Base-by-base conservation (phyloP, 2,113 vertebrate species). In the Cololabis saira region DNA sequence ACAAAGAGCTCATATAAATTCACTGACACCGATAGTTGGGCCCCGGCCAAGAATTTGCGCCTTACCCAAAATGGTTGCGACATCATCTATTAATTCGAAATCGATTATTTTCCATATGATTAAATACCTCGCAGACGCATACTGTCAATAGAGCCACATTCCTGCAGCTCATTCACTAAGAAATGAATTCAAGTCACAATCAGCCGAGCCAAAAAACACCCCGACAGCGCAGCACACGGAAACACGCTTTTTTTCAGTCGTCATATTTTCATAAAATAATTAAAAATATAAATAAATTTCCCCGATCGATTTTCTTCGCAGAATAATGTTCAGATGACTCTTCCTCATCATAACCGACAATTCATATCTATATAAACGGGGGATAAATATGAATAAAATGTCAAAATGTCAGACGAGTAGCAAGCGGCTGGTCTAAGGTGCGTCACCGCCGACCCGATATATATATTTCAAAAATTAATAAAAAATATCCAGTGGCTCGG, bases 231-330 rank as follows among this genome's bases (percentile, higher is more conserved):
- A 66, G 82, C 81, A 85, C 82, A 86, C 89, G 88, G 88, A 88
- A 90, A 88, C 81, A 67, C 69, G 22, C 64, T 80, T 93, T 96
- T 95, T 91, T 92, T 82, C 94, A 93, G 93, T 95, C 94, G 94
- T 96, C 96, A 96, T 96, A 91, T 96, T 97, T 98, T 96, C 95
- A 96, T 95, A 97, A 97, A 97, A 95, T 96, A 94, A 87, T 94
- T 95, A 95, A 95, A 96, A 97, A 97, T 96, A 96, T 70, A 85
- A 93, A 90, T 92, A 92, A 93, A 86, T 90, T 93, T 55, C 72
- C 69, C n/a, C 16, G 54, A 48, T 45, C 61, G 41, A 18, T 61
- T 52, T 76, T 92, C 65, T 91, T 92, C 70, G 60, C 66, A 76
- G 48, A 76, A 74, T 83, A 83, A 93, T 94, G 87, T 93, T 57